Base-by-base conservation (phyloP, 2,797 vertebrate genomes). In the Smutsia gigantea region DNA sequence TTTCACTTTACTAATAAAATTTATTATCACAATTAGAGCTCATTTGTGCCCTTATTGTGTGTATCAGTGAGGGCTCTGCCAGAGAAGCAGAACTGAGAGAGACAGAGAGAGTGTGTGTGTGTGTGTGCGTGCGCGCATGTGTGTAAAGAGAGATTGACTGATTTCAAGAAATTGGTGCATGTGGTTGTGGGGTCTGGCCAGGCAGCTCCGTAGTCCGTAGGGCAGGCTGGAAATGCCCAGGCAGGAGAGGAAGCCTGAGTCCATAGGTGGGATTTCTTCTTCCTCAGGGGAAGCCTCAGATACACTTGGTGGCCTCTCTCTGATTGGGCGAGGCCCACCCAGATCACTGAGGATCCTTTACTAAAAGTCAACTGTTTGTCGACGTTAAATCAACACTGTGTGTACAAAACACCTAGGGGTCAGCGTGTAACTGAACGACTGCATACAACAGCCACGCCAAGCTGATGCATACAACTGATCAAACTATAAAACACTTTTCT, bases 161-260 rank as follows among this genome's bases (percentile, higher is more conserved):
- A n/a, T 29, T 63, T 84, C 55, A 49, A 34, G 55, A 21, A 63
- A 81, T 0, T 61, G 57, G 23, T 2, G 1, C 12, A 5, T 19
- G 12, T 1, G 0, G 5, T 27, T 39, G 3, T 31, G 87, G 51
- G 6, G 2, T 23, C 34, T 10, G 61, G 78, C 64, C 3, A 27
- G 63, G 51, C 57, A 66, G 17, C 63, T 18, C 72, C 37, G 55
- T 55, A 19, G 18, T 17, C 63, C 31, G 17, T 3, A 19, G 71
- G 57, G 46, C 15, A 13, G 49, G 14, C 82, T 25, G 18, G 51
- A 59, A 10, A 25, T 29, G 31, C 74, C 39, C 1, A 0, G 49
- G 49, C 57, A 61, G 34, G 49, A 61, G 2, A 10, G 0, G 2
- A 18, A 9, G 1, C 15, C 4, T 2, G n/a, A 2, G 23, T 2